Percentiles rank a stretch among this genome's conserved stretches.
Evolutionary conservation across 2,888 invertebrate genomes (phyloP).

Genomic region (Drosophila anomelani): DNA sequence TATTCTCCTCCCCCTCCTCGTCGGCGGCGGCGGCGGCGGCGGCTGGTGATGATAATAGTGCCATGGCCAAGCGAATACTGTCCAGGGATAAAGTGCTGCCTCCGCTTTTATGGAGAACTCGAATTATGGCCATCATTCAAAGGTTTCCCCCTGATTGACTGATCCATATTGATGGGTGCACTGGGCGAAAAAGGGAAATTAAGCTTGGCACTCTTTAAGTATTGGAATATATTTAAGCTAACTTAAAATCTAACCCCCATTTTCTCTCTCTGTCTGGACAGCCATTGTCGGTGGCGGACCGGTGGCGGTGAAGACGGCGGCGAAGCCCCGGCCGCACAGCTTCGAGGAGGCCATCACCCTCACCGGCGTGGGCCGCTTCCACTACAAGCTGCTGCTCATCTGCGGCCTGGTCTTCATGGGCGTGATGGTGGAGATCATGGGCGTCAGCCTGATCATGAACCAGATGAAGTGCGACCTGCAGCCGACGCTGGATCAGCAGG

Average conservation of each 20-base stretch:
- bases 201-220: too few species aligned
- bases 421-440: conserved; percentile 89
- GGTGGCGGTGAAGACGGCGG: conserved; percentile 19
- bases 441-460: conserved; percentile 88
- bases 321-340: conserved; percentile 59
- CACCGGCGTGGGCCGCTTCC: conserved; percentile 88
- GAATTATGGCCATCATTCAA: conserved; percentile 13
- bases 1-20: neutral
- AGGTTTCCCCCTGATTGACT: conserved; percentile 34
- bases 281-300: conserved; percentile 1
- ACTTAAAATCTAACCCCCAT: neutral
- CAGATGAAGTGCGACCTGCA: conserved; percentile 89
- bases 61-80: conserved; percentile 24
- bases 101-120: neutral
- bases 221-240: too few species aligned
- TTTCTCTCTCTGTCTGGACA: neutral
- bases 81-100: too few species aligned
- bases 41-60: conserved; percentile 1
- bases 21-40: conserved; percentile 12
- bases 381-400: conserved; percentile 87
- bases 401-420: conserved; percentile 88
- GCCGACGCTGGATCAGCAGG: conserved; percentile 87
- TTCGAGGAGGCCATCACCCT: conserved; percentile 82
- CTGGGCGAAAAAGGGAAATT: neutral
- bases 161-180: conserved; percentile 5